Evolutionary conservation across 2,888 invertebrate genomes (phyloP).

Genomic region (Quadriops clusia): DNA sequence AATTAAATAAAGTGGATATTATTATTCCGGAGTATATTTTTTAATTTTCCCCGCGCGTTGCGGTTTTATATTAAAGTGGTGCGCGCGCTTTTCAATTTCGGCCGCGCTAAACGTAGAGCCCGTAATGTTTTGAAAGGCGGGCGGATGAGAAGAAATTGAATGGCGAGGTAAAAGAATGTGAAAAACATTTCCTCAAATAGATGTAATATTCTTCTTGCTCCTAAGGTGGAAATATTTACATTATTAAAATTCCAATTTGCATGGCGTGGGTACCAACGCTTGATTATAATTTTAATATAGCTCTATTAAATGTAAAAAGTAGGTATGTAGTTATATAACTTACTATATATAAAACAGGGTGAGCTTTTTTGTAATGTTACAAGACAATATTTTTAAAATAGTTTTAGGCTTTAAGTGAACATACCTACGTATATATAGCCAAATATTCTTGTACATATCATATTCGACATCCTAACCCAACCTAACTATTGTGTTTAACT

Average conservation of each 20-base stretch:
- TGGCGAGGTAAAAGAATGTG: slow-evolving; percentile 24
- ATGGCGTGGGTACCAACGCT: slow-evolving; percentile 15
- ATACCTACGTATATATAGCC: no score
- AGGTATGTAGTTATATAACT: no score
- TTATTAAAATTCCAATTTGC: slow-evolving; percentile 33
- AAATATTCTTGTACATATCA: no score
- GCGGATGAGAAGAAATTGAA: slow-evolving; percentile 19
- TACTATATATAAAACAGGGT: no score
- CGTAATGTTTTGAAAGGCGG: slow-evolving; percentile 22
- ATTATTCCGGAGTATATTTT: slow-evolving; percentile 19
- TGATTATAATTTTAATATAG: no score
- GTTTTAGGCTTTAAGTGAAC: no score
- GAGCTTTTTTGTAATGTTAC: no score
- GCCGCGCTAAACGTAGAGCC: slow-evolving; percentile 20
- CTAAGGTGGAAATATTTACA: slow-evolving; percentile 29
- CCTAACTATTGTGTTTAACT: no score
- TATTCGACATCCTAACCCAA: no score
- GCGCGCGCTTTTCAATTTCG: slow-evolving; percentile 21
- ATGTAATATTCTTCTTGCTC: slow-evolving; percentile 24
- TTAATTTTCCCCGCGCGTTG: slow-evolving; percentile 19
- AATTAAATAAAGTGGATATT: slow-evolving; percentile 13
- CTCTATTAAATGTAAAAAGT: no score
- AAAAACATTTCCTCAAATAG: slow-evolving; percentile 26
- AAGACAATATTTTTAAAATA: no score
- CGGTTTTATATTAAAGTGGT: slow-evolving; percentile 21